Conservation (phyloP, 2,113 vertebrate genomes). For the Gobius niger region DNA sequence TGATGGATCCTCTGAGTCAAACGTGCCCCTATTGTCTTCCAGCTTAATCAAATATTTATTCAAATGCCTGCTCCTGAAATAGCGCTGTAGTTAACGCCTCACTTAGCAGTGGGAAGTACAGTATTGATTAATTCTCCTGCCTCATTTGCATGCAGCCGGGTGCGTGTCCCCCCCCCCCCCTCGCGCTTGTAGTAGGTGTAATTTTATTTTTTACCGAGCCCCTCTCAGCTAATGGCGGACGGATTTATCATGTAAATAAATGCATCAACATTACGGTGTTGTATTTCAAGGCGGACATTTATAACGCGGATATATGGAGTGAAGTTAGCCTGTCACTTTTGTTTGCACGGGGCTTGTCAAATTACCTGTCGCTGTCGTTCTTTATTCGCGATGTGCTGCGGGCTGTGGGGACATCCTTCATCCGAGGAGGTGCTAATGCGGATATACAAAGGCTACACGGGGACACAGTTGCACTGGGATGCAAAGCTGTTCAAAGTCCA, state of each 20-base stretch:
- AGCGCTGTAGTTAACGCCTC: slow-evolving; percentile 59
- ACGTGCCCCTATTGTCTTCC: slow-evolving; percentile 52
- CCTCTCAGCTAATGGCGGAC: slow-evolving; percentile 46
- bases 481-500: neutral
- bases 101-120: slow-evolving; percentile 49
- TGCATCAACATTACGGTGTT: slow-evolving; percentile 55
- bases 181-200: slow-evolving; percentile 36
- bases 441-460: slow-evolving; percentile 31
- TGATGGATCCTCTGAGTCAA: slow-evolving; percentile 68
- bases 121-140: slow-evolving; percentile 64
- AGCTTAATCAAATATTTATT: slow-evolving; percentile 69
- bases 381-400: slow-evolving; percentile 34
- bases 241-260: slow-evolving; percentile 65
- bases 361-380: slow-evolving; percentile 50
- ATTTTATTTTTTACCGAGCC: slow-evolving; percentile 50
- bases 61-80: slow-evolving; percentile 63
- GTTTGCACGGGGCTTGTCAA: slow-evolving; percentile 60
- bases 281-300: slow-evolving; percentile 53
- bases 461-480: slow-evolving; percentile 5
- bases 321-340: slow-evolving; percentile 57
- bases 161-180: slow-evolving; percentile 42
- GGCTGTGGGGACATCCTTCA: slow-evolving; percentile 47
- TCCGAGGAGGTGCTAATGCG: slow-evolving; percentile 22
- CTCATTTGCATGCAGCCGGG: slow-evolving; percentile 60
- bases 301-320: slow-evolving; percentile 51